Conservation (phyloP, 2,797 vertebrate species). For the Sparidentex hasta region DNA sequence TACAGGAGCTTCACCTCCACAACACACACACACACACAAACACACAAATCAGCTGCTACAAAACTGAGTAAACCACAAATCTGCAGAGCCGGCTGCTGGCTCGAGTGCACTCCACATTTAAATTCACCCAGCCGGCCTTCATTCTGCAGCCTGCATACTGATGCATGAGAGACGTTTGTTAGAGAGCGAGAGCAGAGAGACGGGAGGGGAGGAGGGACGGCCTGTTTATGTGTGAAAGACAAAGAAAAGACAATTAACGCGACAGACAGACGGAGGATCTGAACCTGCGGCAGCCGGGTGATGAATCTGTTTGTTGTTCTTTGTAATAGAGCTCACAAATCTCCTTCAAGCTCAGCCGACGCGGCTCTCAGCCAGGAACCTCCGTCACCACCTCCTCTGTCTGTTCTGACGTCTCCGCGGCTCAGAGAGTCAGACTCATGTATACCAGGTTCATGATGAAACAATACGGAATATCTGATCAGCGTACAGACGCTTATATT, state of each 20-base stretch:
- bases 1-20: background rate
- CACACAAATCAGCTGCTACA: background rate
- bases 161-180: slow-evolving; percentile 16
- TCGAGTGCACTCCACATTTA: slow-evolving; percentile 41
- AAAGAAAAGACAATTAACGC: slow-evolving; percentile 5
- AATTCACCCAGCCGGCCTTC: slow-evolving; percentile 7
- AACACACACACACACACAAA: background rate
- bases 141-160: slow-evolving; percentile 2
- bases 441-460: background rate
- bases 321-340: slow-evolving; percentile 28
- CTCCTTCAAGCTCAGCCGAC: background rate
- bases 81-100: slow-evolving; percentile 30
- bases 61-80: background rate
- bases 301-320: slow-evolving; percentile 34
- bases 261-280: background rate
- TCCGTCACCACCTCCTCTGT: background rate
- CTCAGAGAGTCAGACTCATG: too few species aligned
- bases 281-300: background rate
- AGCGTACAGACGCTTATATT: background rate
- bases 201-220: background rate
- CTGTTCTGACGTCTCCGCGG: background rate
- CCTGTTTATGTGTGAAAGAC: background rate
- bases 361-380: background rate
- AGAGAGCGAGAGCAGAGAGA: background rate
- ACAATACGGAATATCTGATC: background rate